phyloP scores from a whole-genome alignment of 2,888 invertebrate genomes.

The Acronicta aceris region DNA sequence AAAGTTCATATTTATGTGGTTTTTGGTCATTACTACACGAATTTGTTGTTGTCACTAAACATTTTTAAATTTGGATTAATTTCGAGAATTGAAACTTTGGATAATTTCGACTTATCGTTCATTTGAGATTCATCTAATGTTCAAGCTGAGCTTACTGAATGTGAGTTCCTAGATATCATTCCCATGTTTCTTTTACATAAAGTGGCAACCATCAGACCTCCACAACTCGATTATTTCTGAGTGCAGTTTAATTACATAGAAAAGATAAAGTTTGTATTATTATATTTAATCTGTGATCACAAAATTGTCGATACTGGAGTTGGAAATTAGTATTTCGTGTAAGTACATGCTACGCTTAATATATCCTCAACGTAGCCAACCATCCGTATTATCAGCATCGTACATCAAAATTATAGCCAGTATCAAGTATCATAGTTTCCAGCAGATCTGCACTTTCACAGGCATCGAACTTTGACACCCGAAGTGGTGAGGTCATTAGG shows the following conservation, averaged over 20 bases:
- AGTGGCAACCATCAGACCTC: too few relatives aligned
- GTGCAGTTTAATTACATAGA: too few relatives aligned
- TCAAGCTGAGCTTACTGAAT: too few relatives aligned
- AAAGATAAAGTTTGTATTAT: too few relatives aligned
- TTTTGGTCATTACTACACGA: neutral
- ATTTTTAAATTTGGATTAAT: neutral
- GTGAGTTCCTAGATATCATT: too few relatives aligned
- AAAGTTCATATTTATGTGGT: constrained; percentile 41
- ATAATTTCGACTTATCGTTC: too few relatives aligned
- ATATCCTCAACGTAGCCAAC: neutral
- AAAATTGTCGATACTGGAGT: too few relatives aligned
- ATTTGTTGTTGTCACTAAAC: neutral
- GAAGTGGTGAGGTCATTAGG: constrained; percentile 28
- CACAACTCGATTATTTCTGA: too few relatives aligned
- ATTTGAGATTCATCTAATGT: too few relatives aligned
- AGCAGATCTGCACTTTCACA: constrained; percentile 31
- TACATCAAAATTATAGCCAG: constrained; percentile 31
- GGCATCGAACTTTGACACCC: constrained; percentile 40
- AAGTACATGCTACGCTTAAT: constrained; percentile 4
- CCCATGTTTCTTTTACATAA: too few relatives aligned
- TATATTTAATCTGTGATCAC: too few relatives aligned
- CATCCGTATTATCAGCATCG: constrained; percentile 7
- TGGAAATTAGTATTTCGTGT: too few relatives aligned
- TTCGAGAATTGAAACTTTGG: neutral
- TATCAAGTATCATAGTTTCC: constrained; percentile 37